A percentile compares a stretch with the other conserved stretches of the same genome.
Conservation (phyloP, 2,888 invertebrate genomes). For the Catocala nupta region DNA sequence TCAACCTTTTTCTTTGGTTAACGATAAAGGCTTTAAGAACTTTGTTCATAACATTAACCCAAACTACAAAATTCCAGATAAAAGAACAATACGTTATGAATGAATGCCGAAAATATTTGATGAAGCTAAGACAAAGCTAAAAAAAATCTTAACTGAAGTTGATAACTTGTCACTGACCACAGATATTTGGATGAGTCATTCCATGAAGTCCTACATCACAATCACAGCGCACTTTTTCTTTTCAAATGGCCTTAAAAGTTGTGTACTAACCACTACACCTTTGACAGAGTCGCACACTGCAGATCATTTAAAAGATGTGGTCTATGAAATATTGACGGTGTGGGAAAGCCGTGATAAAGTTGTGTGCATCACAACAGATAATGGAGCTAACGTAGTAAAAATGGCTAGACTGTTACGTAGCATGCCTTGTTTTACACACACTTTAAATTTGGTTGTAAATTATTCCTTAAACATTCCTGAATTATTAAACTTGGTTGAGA, state of each 20-base stretch:
- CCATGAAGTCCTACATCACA: slow-evolving; percentile 23
- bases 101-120: slow-evolving; percentile 31
- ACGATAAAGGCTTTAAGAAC: slow-evolving; percentile 32
- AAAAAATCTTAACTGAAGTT: slow-evolving; percentile 13
- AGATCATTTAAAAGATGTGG: slow-evolving; percentile 18
- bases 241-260: neutral
- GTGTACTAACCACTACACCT: slow-evolving; percentile 17
- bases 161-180: slow-evolving; percentile 27
- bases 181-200: slow-evolving; percentile 31
- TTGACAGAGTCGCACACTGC: slow-evolving; percentile 21
- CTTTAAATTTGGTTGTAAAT: slow-evolving; percentile 25
- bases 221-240: slow-evolving; percentile 22
- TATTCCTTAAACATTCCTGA: too few relatives aligned
- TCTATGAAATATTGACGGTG: slow-evolving; percentile 16
- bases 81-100: slow-evolving; percentile 29
- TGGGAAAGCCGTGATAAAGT: slow-evolving; percentile 22
- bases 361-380: too few relatives aligned
- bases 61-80: slow-evolving; percentile 29
- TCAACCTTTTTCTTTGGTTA: slow-evolving; percentile 30
- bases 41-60: slow-evolving; percentile 27
- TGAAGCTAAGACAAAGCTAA: slow-evolving; percentile 22
- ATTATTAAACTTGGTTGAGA: too few relatives aligned
- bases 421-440: slow-evolving; percentile 25
- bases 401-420: slow-evolving; percentile 20
- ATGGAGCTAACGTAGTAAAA: slow-evolving; percentile 21